Percentiles rank a stretch among this genome's conserved stretches.
Evolutionary conservation across 2,113 vertebrate species (phyloP).

Genomic region (Alexandromys fortis): DNA sequence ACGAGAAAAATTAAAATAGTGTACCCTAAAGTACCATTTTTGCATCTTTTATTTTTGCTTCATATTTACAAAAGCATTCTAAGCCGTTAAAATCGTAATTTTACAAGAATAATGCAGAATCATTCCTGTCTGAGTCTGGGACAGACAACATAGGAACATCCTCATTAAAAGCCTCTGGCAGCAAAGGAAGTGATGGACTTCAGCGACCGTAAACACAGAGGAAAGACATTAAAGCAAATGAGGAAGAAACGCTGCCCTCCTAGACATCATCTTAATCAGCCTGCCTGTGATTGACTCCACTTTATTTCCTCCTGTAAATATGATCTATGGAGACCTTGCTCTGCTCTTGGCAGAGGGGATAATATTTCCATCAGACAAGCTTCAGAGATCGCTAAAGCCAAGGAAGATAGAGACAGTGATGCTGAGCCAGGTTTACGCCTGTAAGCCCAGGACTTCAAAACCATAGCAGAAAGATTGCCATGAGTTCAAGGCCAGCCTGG

Average conservation of each 20-base stretch:
- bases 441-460: neutral
- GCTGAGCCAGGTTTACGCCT: neutral
- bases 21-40: neutral
- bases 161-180: neutral
- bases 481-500: neutral
- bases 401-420: neutral
- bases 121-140: neutral
- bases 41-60: neutral
- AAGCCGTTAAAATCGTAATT: neutral
- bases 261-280: neutral
- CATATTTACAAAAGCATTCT: neutral
- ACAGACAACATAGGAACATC: neutral
- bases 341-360: neutral
- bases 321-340: neutral
- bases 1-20: neutral
- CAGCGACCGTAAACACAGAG: neutral
- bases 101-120: conserved; percentile 10
- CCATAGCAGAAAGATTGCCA: neutral
- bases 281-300: neutral
- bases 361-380: neutral
- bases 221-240: conserved; percentile 24
- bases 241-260: conserved; percentile 3
- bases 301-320: neutral
- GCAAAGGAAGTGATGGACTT: neutral
- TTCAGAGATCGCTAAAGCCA: neutral